Evolutionary conservation across 2,797 vertebrate genomes (phyloP).

Genomic region (Amphiprion clarkii): DNA sequence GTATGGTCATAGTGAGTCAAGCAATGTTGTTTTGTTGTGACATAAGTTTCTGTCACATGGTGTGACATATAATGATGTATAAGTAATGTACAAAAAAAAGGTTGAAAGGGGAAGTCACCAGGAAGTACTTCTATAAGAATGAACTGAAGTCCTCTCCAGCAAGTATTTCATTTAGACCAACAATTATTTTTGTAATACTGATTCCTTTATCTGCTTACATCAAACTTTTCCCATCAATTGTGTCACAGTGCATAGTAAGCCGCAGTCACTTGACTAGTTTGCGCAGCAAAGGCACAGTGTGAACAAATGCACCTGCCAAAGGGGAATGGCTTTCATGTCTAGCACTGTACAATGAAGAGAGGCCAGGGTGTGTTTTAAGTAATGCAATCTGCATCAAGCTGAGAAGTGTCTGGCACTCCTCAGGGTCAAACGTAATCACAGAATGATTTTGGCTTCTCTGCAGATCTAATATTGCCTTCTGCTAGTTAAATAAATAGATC

Average conservation of each 20-base stretch:
- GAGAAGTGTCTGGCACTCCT: constrained; percentile 52
- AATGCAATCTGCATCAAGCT: constrained; percentile 65
- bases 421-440: constrained; percentile 69
- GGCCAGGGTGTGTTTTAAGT: constrained; percentile 64
- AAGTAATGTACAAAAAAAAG: neutral
- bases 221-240: constrained; percentile 1
- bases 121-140: too few species aligned
- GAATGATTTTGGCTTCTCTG: constrained; percentile 68
- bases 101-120: neutral
- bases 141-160: neutral
- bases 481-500: constrained; percentile 65
- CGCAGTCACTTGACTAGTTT: constrained; percentile 46
- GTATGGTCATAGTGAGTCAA: too few species aligned
- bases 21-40: neutral
- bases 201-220: constrained; percentile 7
- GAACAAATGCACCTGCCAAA: constrained; percentile 45
- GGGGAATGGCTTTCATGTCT: constrained; percentile 55
- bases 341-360: constrained; percentile 58
- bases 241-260: constrained; percentile 30
- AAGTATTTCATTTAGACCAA: neutral
- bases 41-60: neutral
- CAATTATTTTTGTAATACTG: neutral
- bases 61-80: neutral
- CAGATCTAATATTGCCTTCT: constrained; percentile 61
- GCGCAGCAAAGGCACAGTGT: constrained; percentile 9